Conservation (phyloP, 2,888 invertebrate species). For the Panopea generosa region DNA sequence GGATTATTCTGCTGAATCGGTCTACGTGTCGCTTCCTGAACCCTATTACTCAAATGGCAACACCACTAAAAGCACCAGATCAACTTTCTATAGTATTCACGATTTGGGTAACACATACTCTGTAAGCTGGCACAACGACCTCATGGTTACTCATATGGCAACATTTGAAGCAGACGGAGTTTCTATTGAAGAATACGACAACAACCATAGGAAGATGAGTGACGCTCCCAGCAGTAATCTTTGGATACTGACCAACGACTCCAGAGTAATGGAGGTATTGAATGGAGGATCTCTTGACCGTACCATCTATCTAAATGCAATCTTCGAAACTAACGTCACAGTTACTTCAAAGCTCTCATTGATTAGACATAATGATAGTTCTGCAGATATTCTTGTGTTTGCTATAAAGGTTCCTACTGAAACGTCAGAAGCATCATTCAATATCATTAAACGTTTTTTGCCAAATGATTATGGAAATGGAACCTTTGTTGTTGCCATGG, state of each 20-base stretch:
- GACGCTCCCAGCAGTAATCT: not conserved
- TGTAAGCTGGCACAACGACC: constrained; percentile 11
- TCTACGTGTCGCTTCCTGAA: constrained; percentile 33
- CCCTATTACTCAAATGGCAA: not conserved
- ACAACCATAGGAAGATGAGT: not conserved
- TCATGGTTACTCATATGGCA: constrained; percentile 31
- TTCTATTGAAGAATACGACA: no score
- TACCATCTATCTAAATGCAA: constrained; percentile 5
- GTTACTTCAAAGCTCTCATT: constrained; percentile 60
- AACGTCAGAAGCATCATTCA: not conserved
- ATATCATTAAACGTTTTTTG: not conserved
- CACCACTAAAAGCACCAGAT: not conserved
- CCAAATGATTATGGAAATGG: not conserved
- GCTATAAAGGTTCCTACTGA: constrained; percentile 21
- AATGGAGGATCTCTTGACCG: constrained; percentile 1
- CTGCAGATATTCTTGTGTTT: constrained; percentile 53
- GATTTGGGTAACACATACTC: constrained; percentile 23
- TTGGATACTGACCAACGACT: not conserved
- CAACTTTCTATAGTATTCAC: constrained; percentile 34
- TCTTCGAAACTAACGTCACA: constrained; percentile 2
- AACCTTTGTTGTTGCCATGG: constrained; percentile 31
- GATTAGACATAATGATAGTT: constrained; percentile 26
- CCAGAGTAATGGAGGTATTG: not conserved
- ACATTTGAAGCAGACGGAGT: constrained; percentile 30
- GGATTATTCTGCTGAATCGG: constrained; percentile 14